Evolutionary conservation across 1,140 invertebrate genomes (phyloP), one percentile per base, ranked within the genome.

Genomic region (Drosophila nikananu): DNA sequence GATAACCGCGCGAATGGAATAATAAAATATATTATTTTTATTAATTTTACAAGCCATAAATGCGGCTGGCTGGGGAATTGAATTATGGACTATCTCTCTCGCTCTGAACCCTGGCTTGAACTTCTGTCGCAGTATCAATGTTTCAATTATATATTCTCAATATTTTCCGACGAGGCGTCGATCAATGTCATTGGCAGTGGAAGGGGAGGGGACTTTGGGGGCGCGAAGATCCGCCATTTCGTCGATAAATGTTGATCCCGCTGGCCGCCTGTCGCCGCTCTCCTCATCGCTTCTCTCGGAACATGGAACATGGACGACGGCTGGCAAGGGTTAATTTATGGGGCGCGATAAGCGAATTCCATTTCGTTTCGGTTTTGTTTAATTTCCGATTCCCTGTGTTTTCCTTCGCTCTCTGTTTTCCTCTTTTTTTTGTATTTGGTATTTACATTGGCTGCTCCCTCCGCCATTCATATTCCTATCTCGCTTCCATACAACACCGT

Each of bases 351-450:
- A 89, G 84, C 84, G 86, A 89, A 89, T 89, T 89, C 84, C 84
- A 89, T 89, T 89, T 89, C 84, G 84, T 84, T 89, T 90, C 81
- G 84, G 86, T 84, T 89, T 89, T 89, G 84, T 89, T 89, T 89
- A 89, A 89, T 89, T 89, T 89, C 86, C 84, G 84, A 89, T 89
- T 90, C 86, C 77, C 84, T 87, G 62, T 80, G 67, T 78, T 66
- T 77, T 77, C 57, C 46, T 52, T 71, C 42, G 55, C 30, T 74
- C 81, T 63, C 76, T 84, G 63, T 84, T 81, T 77, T 77, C 63
- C 72, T 79, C 39, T 70, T 59, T 77, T 60, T 48, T 37, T 59
- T n/a, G n/a, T 63, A 59, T 82, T 71, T 67, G 61, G 52, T 86
- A 87, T 86, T 86, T 86, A 87, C 83, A 86, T 89, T 76, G 73